These are phyloP conservation scores for Microtus richardsoni DNA, from an alignment of 2,113 vertebrate species.

Conservation along the genomic window DNA sequence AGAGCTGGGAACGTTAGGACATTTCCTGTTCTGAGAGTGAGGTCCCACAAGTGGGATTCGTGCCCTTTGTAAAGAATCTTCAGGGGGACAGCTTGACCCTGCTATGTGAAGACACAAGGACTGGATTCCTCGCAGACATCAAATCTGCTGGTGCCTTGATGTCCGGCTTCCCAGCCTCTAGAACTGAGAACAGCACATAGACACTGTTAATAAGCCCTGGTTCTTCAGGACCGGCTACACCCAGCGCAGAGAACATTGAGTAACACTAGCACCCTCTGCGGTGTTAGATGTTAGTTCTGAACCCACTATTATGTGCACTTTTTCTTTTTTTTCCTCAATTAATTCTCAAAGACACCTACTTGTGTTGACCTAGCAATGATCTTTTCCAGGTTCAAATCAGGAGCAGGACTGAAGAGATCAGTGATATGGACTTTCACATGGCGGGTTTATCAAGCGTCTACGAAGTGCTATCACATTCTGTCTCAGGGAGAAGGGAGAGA, in stretches of 20 bases:
- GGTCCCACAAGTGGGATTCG: neutral
- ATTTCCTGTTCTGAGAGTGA: accelerated
- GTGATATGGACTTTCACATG: neutral
- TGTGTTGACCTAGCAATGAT: neutral
- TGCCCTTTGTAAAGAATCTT: neutral
- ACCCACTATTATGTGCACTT: accelerated
- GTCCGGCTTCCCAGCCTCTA: neutral
- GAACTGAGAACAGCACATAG: neutral
- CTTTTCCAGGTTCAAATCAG: accelerated
- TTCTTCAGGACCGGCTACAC: accelerated
- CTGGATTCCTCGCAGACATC: neutral
- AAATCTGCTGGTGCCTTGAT: no score
- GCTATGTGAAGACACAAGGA: no score
- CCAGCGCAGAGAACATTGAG: neutral
- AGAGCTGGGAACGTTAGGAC: neutral
- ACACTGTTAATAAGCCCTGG: neutral
- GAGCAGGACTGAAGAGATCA: neutral
- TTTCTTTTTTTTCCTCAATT: neutral
- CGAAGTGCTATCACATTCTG: accelerated
- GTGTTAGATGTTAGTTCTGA: accelerated
- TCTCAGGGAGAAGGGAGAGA: no score
- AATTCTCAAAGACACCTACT: neutral
- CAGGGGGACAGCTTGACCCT: accelerated
- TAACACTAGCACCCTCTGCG: neutral
- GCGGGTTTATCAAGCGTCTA: neutral